Percentiles rank a stretch among this genome's conserved stretches.
Evolutionary conservation across 2,888 invertebrate genomes (phyloP).

Genomic region (Athalia rosae): DNA sequence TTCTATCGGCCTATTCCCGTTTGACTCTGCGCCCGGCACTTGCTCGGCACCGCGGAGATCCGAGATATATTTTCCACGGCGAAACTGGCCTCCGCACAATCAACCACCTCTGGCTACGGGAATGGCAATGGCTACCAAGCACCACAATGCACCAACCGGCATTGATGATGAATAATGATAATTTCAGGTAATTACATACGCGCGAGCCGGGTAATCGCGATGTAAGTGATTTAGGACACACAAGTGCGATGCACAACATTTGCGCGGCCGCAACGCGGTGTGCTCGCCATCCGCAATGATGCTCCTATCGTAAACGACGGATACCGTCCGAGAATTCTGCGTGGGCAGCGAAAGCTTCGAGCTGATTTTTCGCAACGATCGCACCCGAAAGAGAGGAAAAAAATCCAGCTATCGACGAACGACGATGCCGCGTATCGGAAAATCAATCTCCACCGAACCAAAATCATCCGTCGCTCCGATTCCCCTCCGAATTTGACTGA

Average conservation of each 20-base stretch:
- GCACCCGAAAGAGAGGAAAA: not conserved
- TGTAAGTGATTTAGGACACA: conserved; percentile 59
- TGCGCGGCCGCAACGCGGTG: conserved; percentile 16
- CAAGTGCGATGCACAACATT: conserved; percentile 47
- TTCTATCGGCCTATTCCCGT: not conserved
- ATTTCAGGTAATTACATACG: conserved; percentile 59
- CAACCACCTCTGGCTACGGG: conserved; percentile 44
- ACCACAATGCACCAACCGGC: conserved; percentile 51
- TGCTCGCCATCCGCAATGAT: conserved; percentile 34
- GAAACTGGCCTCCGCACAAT: conserved; percentile 27
- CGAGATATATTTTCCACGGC: conserved; percentile 39
- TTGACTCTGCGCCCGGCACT: conserved; percentile 38
- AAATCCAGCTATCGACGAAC: not conserved
- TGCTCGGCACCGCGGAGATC: conserved; percentile 34
- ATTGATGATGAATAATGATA: conserved; percentile 61
- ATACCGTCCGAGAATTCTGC: conserved; percentile 41
- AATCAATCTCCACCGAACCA: too few species aligned
- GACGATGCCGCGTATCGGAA: too few species aligned
- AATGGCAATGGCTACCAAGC: conserved; percentile 46
- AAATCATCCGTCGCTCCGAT: too few species aligned
- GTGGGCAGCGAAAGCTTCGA: conserved; percentile 42
- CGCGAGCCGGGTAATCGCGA: conserved; percentile 55
- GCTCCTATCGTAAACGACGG: conserved; percentile 42
- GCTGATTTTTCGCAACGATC: conserved; percentile 15
- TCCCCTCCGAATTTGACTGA: too few species aligned